Evolutionary conservation across 2,113 vertebrate species (phyloP), one percentile per base, ranked within the genome.

Genomic region (Lichenostomus cassidix): DNA sequence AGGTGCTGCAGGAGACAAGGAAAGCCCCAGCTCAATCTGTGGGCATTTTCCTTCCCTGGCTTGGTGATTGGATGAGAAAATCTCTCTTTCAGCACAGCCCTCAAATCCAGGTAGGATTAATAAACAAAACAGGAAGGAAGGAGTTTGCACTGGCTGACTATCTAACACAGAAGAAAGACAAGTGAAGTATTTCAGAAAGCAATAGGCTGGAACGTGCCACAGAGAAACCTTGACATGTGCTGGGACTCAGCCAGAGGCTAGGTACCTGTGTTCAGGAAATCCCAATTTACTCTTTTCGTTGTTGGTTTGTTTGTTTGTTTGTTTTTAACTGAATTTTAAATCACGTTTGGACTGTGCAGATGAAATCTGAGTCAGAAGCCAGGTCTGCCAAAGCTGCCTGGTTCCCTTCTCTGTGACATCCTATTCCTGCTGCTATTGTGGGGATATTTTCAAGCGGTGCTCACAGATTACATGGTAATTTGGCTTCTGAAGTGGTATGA

Each of bases 391-490:
- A 74, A 84, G 64, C 52, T 70, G 29, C 73, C 37, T 60, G 13
- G 41, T 88, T 95, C 31, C 83, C 52, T 90, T 49, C 82, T 91
- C 62, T 64, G 39, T 70, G 65, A 11, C 10, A 19, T 47, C 60
- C 56, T 60, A 3, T 71, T 82, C 73, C 73, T 68, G 62, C 21
- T 74, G 52, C 77, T 71, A 2, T 58, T 94, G 89, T 84, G 74
- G 65, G 53, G 52, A 11, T 89, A 37, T 82, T 92, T 95, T 82
- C 89, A 75, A 79, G 84, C 15, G 0, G 28, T 53, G 70, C 62
- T 95, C 92, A 68, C 58, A 53, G 70, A 84, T 94, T 87, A 68
- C 91, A 74, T 12, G 81, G 60, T 67, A 75, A 68, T 97, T 94
- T 92, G 77, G 59, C 83, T 91, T 56, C 73, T 82, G 77, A 75